Evolutionary conservation across 2,113 vertebrate genomes (phyloP).

Genomic region (Plectropomus leopardus): DNA sequence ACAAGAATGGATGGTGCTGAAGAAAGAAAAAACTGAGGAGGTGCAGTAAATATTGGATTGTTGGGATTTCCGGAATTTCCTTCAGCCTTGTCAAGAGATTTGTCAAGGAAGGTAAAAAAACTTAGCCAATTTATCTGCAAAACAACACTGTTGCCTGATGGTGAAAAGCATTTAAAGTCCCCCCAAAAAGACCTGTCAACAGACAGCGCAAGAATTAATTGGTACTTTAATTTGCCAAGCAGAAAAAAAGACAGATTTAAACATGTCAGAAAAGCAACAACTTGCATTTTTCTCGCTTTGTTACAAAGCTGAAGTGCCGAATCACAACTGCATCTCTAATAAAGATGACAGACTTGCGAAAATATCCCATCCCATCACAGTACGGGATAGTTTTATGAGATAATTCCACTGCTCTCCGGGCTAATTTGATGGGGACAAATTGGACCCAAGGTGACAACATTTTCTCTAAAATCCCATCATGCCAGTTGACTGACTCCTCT

Average conservation of each 20-base stretch:
- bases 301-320: slow-evolving; percentile 9
- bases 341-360: slow-evolving; percentile 42
- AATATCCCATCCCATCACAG: slow-evolving; percentile 43
- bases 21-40: slow-evolving; percentile 54
- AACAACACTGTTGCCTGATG: slow-evolving; percentile 25
- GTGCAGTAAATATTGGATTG: slow-evolving; percentile 68
- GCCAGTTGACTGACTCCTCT: slow-evolving; percentile 71
- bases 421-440: slow-evolving; percentile 76
- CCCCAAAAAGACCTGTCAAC: slow-evolving; percentile 6
- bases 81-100: slow-evolving; percentile 47
- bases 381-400: slow-evolving; percentile 51
- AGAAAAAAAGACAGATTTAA: slow-evolving; percentile 19
- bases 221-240: slow-evolving; percentile 42
- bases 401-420: slow-evolving; percentile 56
- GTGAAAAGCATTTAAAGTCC: slow-evolving; percentile 13
- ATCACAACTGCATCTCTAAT: slow-evolving; percentile 37
- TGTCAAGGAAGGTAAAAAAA: slow-evolving; percentile 60
- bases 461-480: slow-evolving; percentile 78
- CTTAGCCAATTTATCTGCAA: slow-evolving; percentile 34
- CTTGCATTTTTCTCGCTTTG: slow-evolving; percentile 23
- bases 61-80: slow-evolving; percentile 53
- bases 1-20: slow-evolving; percentile 67
- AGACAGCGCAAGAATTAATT: slow-evolving; percentile 42
- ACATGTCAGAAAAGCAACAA: background rate
- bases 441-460: slow-evolving; percentile 77